phyloP scores from a whole-genome alignment of 2,113 vertebrate species.

The Mormoops blainvillei region DNA sequence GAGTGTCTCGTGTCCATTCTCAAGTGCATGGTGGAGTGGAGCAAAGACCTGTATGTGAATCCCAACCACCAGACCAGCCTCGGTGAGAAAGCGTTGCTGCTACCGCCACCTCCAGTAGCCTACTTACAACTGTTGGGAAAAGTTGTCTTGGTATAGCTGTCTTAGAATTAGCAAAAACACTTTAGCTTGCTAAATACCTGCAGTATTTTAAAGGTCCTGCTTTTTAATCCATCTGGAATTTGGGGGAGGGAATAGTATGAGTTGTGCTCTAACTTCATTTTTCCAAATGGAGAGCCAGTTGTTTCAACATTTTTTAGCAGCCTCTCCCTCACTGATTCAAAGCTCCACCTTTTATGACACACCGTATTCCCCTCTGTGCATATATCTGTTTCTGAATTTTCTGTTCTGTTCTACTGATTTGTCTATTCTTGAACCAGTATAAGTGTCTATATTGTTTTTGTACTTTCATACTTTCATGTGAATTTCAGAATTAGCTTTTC shows the following conservation, averaged over 20 bases:
- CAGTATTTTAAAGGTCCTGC: neutral
- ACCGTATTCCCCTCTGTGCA: too few species aligned
- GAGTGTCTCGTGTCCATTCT: conserved; percentile 98
- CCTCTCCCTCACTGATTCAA: neutral
- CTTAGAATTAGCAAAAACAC: neutral
- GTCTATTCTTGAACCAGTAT: neutral
- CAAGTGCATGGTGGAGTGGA: conserved; percentile 99
- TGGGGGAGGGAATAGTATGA: neutral
- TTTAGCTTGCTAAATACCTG: neutral
- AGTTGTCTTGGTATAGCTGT: neutral
- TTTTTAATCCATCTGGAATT: neutral
- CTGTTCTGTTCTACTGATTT: neutral
- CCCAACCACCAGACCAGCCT: conserved; percentile 94
- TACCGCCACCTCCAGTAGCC: rapidly evolving
- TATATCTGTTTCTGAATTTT: neutral
- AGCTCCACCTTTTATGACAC: neutral
- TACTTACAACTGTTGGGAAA: rapidly evolving
- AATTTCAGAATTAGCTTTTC: neutral
- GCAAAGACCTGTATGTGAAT: conserved; percentile 97
- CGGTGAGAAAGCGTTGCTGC: conserved; percentile 80
- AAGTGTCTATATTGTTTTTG: neutral
- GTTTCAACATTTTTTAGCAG: neutral
- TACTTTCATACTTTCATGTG: neutral
- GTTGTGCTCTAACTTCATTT: neutral
- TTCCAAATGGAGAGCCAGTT: neutral